These are phyloP conservation scores for Peromyscus eremicus DNA, from an alignment of 2,797 vertebrate species.

Conservation along the genomic window DNA sequence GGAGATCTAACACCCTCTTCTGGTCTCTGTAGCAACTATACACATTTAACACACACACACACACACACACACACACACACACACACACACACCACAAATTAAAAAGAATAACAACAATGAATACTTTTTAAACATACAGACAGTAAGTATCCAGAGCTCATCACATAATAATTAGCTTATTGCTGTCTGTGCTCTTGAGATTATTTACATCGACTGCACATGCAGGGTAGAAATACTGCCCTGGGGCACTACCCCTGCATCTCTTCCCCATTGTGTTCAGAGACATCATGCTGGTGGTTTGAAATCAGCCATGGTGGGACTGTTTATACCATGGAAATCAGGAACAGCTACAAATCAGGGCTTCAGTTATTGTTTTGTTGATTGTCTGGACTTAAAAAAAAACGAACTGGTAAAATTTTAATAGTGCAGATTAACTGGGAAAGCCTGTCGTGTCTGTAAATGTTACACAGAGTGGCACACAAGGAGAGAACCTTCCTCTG, in stretches of 20 bases:
- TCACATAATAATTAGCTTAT: neutral
- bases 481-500: slow-evolving; percentile 55
- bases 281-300: neutral
- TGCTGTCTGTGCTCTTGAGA: neutral
- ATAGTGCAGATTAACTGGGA: slow-evolving; percentile 58
- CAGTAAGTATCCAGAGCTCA: neutral
- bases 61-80: neutral
- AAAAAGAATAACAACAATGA: neutral
- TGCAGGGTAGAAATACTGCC: neutral
- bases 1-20: neutral
- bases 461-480: slow-evolving; percentile 12
- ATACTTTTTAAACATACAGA: neutral
- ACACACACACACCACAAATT: neutral
- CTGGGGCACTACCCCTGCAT: accelerated
- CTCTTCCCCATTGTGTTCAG: neutral
- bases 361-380: slow-evolving; percentile 62
- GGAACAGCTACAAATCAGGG: neutral
- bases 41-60: neutral
- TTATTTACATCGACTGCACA: neutral
- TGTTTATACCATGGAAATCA: slow-evolving; percentile 36
- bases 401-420: slow-evolving; percentile 55
- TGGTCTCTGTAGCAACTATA: neutral
- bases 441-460: slow-evolving; percentile 45
- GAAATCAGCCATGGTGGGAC: neutral
- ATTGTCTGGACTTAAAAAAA: slow-evolving; percentile 52